These are phyloP conservation scores for Enteromius mattozi DNA, from an alignment of 2,797 vertebrate genomes.

Conservation along the genomic window DNA sequence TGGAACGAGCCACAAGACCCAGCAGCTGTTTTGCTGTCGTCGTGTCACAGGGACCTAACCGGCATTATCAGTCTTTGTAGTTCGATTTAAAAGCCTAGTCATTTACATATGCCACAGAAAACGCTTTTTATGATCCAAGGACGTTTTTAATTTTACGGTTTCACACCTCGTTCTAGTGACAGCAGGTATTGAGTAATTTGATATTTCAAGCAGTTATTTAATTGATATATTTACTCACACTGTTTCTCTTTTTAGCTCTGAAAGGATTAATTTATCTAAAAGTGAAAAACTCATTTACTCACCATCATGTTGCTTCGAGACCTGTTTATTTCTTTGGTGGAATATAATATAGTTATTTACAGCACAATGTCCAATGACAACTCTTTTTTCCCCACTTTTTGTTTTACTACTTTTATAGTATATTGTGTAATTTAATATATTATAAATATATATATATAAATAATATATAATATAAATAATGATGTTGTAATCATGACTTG, in stretches of 20 bases:
- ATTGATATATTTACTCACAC: conserved; percentile 20
- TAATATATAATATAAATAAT: too few relatives aligned
- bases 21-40: conserved; percentile 51
- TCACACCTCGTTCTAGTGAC: conserved; percentile 4
- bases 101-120: conserved; percentile 48
- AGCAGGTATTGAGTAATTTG: conserved; percentile 7
- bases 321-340: background rate
- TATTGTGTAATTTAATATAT: too few relatives aligned
- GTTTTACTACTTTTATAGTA: background rate
- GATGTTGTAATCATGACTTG: too few relatives aligned
- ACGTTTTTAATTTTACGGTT: conserved; percentile 31
- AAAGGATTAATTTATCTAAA: background rate
- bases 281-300: background rate
- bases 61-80: conserved; percentile 35
- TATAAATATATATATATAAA: too few relatives aligned
- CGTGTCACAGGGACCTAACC: conserved; percentile 21
- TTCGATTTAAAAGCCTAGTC: conserved; percentile 53
- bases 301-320: background rate
- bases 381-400: background rate
- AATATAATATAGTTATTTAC: background rate
- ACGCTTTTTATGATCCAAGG: conserved; percentile 15
- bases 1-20: conserved; percentile 67
- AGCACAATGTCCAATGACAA: background rate
- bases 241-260: conserved; percentile 8
- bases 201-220: conserved; percentile 26